Percentiles rank a stretch among this genome's conserved stretches.
Evolutionary conservation across 2,888 invertebrate genomes (phyloP).

Genomic region (Dasypolia templi): DNA sequence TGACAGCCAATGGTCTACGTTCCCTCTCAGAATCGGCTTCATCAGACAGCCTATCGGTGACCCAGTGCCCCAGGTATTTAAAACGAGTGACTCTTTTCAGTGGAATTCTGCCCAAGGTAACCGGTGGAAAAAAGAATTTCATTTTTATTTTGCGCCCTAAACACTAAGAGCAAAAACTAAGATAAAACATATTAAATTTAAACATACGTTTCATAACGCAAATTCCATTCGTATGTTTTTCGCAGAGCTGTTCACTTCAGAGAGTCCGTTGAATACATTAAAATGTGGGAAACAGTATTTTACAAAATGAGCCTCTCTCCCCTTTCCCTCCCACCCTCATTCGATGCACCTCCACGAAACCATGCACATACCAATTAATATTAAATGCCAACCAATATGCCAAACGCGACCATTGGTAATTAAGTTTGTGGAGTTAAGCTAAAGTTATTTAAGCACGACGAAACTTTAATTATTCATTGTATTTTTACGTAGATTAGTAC

Average conservation of each 20-base stretch:
- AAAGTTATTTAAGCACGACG: constrained; percentile 40
- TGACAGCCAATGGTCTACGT: too few species aligned
- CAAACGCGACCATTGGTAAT: constrained; percentile 39
- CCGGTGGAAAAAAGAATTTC: too few species aligned
- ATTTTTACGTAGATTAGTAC: constrained; percentile 52
- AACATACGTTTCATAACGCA: constrained; percentile 10
- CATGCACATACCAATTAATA: constrained; percentile 43
- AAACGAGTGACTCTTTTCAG: too few species aligned
- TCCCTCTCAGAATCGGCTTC: too few species aligned
- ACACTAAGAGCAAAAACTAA: too few species aligned
- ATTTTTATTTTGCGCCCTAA: too few species aligned
- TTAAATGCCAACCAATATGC: constrained; percentile 38
- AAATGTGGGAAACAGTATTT: constrained; percentile 33
- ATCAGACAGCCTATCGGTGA: too few species aligned
- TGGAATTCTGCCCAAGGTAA: too few species aligned
- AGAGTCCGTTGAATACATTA: constrained; percentile 45
- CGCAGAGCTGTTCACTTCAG: constrained; percentile 23
- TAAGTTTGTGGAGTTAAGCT: constrained; percentile 37
- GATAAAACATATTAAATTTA: not conserved
- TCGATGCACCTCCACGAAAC: constrained; percentile 34
- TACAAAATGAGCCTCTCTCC: not conserved
- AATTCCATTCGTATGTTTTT: constrained; percentile 24
- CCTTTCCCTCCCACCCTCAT: not conserved
- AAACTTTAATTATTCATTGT: constrained; percentile 62
- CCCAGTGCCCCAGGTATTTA: too few species aligned